Base-by-base conservation (phyloP, 2,888 invertebrate genomes). In the Sycophila texana region DNA sequence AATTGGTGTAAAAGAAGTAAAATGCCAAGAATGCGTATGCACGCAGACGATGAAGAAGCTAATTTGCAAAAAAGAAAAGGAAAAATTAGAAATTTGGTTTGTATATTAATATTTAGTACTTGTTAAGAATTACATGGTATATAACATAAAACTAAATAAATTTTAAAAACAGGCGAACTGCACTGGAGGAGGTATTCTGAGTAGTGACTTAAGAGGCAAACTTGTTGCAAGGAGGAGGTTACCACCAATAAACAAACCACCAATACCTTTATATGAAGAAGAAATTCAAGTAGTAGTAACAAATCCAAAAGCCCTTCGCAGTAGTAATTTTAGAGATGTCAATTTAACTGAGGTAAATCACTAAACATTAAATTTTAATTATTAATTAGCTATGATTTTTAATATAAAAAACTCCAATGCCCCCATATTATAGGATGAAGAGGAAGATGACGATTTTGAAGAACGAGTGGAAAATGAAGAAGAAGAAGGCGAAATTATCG, bases 21-120 rank as follows among this genome's bases (percentile, higher is more conserved):
- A 91, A 90, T 93, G 66, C 94, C 95, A 12, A 91, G 95, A 85
- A 96, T 96, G 96, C 92, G 95, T 85, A 96, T 96, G 96, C 95
- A 95, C 89, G 96, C 96, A n/a, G 96, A 96, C 90, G 96, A 96
- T 87, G 95, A 95, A 90, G 95, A 96, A 89, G 93, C 93, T 76
- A 94, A 93, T 86, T 88, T 92, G 30, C 91, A 92, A 81, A 89
- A 88, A 77, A 87, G 89, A 13, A 80, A 74, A 77, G 81, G 80
- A 39, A 81, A 79, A 77, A 82, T 79, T 55, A 75, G 80, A 74
- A 18, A 74, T 26, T 55, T 81, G 70, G 81, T 79, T 63, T 68
- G 68, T 60, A 18, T 47, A 60, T 61, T 57, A 20, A 53, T 66
- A 30, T 66, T 57, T 26, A 55, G 26, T 26, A 5, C 30, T 14